phyloP scores from a whole-genome alignment of 2,113 vertebrate species.

The Colius striatus region DNA sequence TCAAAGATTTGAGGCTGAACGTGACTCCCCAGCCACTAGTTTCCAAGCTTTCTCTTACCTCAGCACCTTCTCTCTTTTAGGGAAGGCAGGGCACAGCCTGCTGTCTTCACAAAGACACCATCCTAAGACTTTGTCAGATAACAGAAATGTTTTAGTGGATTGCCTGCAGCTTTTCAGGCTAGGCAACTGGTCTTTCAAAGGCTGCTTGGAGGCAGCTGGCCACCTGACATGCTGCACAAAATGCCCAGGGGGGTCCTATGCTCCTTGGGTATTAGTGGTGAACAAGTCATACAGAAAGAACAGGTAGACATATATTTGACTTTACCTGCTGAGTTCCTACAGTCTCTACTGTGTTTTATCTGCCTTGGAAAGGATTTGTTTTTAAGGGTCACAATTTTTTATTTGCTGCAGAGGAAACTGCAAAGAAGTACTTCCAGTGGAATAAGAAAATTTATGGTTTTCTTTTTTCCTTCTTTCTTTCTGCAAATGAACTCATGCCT shows the following conservation, averaged over 20 bases:
- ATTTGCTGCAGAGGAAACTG: neutral
- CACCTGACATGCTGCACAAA: neutral
- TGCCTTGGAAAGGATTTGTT: neutral
- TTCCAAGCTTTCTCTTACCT: neutral
- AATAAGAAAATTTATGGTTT: neutral
- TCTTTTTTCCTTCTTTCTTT: neutral
- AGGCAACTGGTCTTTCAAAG: neutral
- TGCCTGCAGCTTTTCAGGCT: neutral
- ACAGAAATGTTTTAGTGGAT: neutral
- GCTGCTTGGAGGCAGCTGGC: neutral
- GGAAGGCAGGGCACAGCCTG: neutral
- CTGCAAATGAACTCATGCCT: neutral
- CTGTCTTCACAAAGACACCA: neutral
- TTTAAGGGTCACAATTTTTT: neutral
- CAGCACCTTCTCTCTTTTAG: neutral
- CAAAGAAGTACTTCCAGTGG: neutral
- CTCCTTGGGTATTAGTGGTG: neutral
- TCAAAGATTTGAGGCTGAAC: neutral
- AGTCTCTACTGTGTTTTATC: neutral
- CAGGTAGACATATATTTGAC: neutral
- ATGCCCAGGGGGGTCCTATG: rapidly evolving
- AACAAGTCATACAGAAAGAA: neutral
- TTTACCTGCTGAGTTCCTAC: neutral
- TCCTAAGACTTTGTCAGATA: neutral
- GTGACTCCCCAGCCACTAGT: neutral